Conservation (phyloP, 2,888 invertebrate species). For the Willowsia nigromaculata region DNA sequence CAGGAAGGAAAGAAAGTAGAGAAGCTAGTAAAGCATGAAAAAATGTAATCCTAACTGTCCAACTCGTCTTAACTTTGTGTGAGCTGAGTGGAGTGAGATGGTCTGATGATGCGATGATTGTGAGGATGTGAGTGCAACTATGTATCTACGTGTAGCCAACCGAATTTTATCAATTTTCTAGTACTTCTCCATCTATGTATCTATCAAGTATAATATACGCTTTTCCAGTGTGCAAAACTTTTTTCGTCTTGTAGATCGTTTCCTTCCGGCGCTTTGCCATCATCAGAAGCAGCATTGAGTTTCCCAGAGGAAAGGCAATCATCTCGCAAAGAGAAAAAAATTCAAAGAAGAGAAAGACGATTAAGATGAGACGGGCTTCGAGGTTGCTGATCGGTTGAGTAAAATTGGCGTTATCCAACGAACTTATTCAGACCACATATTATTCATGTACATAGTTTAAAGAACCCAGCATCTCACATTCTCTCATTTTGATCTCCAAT, state of each 20-base stretch:
- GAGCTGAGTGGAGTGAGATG: background rate
- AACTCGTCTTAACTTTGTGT: constrained; percentile 14
- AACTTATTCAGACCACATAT: background rate
- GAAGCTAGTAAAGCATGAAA: constrained; percentile 20
- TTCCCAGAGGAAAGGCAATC: background rate
- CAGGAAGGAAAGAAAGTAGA: background rate
- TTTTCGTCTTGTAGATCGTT: background rate
- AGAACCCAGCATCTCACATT: background rate
- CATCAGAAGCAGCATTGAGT: background rate
- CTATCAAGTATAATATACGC: background rate
- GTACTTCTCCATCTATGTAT: background rate
- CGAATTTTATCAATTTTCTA: constrained; percentile 17
- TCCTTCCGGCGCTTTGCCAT: constrained; percentile 36
- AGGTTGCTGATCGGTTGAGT: background rate
- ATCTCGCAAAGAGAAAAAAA: background rate
- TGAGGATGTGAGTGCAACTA: background rate
- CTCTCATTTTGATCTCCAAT: background rate
- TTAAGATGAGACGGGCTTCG: background rate
- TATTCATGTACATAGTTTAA: background rate
- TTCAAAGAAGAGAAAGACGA: background rate
- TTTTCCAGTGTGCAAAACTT: background rate
- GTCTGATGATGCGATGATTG: constrained; percentile 17
- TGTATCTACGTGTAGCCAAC: background rate
- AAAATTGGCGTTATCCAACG: background rate
- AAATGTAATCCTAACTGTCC: constrained; percentile 28